A percentile compares a stretch with the other conserved stretches of the same genome.
Conservation (phyloP, 2,888 invertebrate species). For the Hyppa rectilinea region DNA sequence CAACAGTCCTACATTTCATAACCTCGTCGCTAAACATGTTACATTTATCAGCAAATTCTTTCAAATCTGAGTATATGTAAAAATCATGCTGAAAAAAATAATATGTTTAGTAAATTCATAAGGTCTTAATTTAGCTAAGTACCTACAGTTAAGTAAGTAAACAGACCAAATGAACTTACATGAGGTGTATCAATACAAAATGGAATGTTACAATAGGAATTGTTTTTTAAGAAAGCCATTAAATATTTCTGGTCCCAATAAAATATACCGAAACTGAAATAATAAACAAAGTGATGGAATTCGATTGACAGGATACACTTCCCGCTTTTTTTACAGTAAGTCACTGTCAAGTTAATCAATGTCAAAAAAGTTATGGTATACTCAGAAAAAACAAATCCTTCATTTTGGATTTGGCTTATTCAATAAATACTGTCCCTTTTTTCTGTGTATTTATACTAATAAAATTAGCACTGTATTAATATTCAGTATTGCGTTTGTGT, state of each 20-base stretch:
- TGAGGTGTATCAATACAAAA: slow-evolving; percentile 73
- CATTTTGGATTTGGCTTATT: no score
- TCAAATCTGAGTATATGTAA: slow-evolving; percentile 73
- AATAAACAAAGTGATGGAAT: not conserved
- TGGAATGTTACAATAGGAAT: slow-evolving; percentile 71
- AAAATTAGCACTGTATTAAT: no score
- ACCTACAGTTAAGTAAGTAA: not conserved
- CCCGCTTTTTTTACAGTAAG: slow-evolving; percentile 15
- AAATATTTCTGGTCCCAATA: not conserved
- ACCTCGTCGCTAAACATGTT: slow-evolving; percentile 64
- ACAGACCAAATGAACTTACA: slow-evolving; percentile 65
- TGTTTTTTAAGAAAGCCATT: slow-evolving; percentile 69
- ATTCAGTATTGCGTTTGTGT: not conserved
- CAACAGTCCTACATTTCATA: slow-evolving; percentile 79
- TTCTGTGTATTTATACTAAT: no score
- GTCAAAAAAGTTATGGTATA: no score
- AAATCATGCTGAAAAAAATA: slow-evolving; percentile 77
- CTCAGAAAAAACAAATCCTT: no score
- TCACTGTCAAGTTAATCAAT: no score
- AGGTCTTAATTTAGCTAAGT: no score
- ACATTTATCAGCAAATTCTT: slow-evolving; percentile 70
- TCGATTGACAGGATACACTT: not conserved
- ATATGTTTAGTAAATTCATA: not conserved
- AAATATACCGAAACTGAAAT: not conserved
- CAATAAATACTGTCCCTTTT: no score